Evolutionary conservation across 2,888 invertebrate genomes (phyloP).

Genomic region (Dascillus cervinus): DNA sequence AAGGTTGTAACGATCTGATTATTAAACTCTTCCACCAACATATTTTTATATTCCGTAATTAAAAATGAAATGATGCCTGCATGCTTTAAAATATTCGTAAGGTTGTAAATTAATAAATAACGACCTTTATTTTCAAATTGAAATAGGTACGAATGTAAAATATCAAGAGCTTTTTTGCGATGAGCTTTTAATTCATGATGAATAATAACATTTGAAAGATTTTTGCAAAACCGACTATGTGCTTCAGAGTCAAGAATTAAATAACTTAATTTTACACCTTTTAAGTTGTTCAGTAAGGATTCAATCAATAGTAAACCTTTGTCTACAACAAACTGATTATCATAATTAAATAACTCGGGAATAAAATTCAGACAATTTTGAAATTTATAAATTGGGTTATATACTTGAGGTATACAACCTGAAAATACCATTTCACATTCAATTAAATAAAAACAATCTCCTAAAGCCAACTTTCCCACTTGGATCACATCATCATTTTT

Average conservation of each 20-base stretch:
- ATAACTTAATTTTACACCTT: slow-evolving; percentile 39
- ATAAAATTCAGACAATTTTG: slow-evolving; percentile 54
- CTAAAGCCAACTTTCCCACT: slow-evolving; percentile 46
- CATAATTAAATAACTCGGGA: slow-evolving; percentile 47
- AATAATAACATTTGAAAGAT: slow-evolving; percentile 57
- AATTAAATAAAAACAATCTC: slow-evolving; percentile 64
- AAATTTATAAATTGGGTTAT: slow-evolving; percentile 55
- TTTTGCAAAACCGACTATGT: slow-evolving; percentile 55
- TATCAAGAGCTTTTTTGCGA: slow-evolving; percentile 53
- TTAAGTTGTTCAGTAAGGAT: slow-evolving; percentile 40
- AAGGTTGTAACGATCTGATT: slow-evolving; percentile 34
- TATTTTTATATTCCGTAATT: slow-evolving; percentile 67
- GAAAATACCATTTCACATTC: slow-evolving; percentile 53
- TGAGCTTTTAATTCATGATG: slow-evolving; percentile 55
- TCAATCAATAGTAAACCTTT: slow-evolving; percentile 60
- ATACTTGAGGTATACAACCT: slow-evolving; percentile 56
- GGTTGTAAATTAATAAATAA: slow-evolving; percentile 59
- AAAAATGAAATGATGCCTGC: slow-evolving; percentile 69
- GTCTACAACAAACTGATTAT: slow-evolving; percentile 49
- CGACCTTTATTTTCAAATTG: slow-evolving; percentile 65
- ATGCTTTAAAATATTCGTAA: slow-evolving; percentile 59
- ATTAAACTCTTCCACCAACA: slow-evolving; percentile 51
- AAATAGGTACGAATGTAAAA: slow-evolving; percentile 56
- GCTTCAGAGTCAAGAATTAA: slow-evolving; percentile 50
- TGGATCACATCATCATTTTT: slow-evolving; percentile 23